These are phyloP conservation scores for Gerris buenoi DNA, from an alignment of 1,140 invertebrate genomes.

Conservation along the genomic window DNA sequence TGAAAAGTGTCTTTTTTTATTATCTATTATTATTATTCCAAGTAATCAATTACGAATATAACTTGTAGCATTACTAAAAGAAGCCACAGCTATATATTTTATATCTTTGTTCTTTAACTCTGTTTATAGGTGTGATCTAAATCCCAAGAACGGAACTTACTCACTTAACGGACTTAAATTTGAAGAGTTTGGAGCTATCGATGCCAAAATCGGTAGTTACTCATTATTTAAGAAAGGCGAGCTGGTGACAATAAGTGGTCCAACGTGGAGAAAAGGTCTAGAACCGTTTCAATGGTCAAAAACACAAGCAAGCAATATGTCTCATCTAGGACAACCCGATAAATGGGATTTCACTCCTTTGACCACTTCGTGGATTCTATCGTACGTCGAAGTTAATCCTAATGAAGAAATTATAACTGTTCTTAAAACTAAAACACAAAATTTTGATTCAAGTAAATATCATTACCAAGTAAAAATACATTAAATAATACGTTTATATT, in stretches of 20 bases:
- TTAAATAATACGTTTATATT: no score
- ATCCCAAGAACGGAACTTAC: constrained; percentile 47
- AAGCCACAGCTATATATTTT: no score
- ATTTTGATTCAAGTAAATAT: no score
- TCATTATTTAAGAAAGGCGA: background rate
- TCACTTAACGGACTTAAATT: constrained; percentile 47
- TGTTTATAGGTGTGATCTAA: constrained; percentile 42
- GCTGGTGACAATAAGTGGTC: background rate
- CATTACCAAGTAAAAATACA: no score
- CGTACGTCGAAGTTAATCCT: no score
- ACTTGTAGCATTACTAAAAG: no score
- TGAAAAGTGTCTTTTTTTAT: no score
- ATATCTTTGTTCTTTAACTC: constrained; percentile 2
- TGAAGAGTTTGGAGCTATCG: constrained; percentile 45
- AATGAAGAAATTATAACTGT: no score
- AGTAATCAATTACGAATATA: no score
- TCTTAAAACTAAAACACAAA: no score
- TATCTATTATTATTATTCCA: no score
- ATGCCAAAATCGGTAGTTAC: constrained; percentile 38
- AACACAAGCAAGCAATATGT: background rate
- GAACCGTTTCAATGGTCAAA: background rate
- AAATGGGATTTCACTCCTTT: background rate
- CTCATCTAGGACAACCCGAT: background rate
- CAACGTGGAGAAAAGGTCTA: background rate
- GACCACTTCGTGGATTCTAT: background rate